Percentiles rank a stretch among this genome's conserved stretches.
Evolutionary conservation across 2,888 invertebrate species (phyloP).

Genomic region (Oscheius onirici): DNA sequence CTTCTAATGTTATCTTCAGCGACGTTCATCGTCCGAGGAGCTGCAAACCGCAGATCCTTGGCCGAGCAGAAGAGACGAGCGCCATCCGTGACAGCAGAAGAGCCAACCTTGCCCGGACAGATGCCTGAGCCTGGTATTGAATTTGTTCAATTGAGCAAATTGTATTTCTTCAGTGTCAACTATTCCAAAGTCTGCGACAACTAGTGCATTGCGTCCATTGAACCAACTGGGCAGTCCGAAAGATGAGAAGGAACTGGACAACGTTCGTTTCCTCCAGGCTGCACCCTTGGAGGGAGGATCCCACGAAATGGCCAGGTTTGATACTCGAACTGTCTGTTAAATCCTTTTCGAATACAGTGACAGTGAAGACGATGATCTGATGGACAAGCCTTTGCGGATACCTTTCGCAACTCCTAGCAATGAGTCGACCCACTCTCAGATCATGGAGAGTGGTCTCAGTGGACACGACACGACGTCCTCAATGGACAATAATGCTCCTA

Average conservation of each 20-base stretch:
- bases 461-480: conserved; percentile 48
- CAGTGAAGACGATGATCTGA: conserved; percentile 52
- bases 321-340: neutral
- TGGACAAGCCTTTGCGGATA: conserved; percentile 42
- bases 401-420: conserved; percentile 19
- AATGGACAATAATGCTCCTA: conserved; percentile 24
- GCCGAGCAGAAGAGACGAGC: conserved; percentile 36
- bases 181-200: conserved; percentile 59
- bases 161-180: conserved; percentile 28
- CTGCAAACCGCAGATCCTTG: conserved; percentile 36
- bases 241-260: conserved; percentile 45
- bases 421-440: conserved; percentile 53
- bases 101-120: conserved; percentile 44
- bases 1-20: conserved; percentile 39
- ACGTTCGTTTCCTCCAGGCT: conserved; percentile 47
- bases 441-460: conserved; percentile 58
- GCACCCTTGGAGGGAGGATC: conserved; percentile 12
- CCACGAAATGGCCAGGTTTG: conserved; percentile 10
- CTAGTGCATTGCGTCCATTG: conserved; percentile 38
- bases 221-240: conserved; percentile 5
- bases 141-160: neutral
- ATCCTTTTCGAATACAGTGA: conserved; percentile 34
- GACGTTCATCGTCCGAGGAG: conserved; percentile 47
- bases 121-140: conserved; percentile 29
- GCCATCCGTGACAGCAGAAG: conserved; percentile 43